Percentiles rank a stretch among this genome's conserved stretches.
Conservation (phyloP, 2,797 vertebrate species). For the Danio jaintianensis region DNA sequence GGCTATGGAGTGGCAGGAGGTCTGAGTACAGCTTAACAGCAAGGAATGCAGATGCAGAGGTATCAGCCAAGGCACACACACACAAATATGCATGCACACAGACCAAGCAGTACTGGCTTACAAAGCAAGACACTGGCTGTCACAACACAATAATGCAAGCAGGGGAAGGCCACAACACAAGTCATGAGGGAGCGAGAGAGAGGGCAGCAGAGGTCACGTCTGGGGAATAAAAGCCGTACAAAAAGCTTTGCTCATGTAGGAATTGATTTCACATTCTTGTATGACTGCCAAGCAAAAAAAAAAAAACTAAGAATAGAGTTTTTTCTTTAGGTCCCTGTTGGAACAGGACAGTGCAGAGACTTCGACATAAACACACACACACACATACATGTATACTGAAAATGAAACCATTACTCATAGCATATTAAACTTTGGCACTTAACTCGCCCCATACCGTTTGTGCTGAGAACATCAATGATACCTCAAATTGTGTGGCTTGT, state of each 20-base stretch:
- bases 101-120: slow-evolving; percentile 8
- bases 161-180: slow-evolving; percentile 18
- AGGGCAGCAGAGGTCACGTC: slow-evolving; percentile 33
- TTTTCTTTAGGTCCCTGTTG: slow-evolving; percentile 23
- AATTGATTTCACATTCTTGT: slow-evolving; percentile 40
- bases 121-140: slow-evolving; percentile 27
- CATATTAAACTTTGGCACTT: background rate
- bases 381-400: slow-evolving; percentile 9
- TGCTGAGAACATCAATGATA: background rate
- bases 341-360: background rate
- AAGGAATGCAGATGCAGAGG: background rate
- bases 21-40: background rate
- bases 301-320: background rate
- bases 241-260: slow-evolving; percentile 28
- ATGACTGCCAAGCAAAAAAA: slow-evolving; percentile 25
- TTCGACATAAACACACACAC: background rate
- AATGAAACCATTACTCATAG: slow-evolving; percentile 12
- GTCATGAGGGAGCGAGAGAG: background rate
- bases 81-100: background rate
- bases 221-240: background rate
- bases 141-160: slow-evolving; percentile 40
- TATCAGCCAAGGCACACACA: background rate
- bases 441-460: background rate
- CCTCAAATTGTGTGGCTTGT: background rate
- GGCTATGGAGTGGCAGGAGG: background rate